Base-by-base conservation (phyloP, 2,797 vertebrate species). In the Manis crassicaudata region DNA sequence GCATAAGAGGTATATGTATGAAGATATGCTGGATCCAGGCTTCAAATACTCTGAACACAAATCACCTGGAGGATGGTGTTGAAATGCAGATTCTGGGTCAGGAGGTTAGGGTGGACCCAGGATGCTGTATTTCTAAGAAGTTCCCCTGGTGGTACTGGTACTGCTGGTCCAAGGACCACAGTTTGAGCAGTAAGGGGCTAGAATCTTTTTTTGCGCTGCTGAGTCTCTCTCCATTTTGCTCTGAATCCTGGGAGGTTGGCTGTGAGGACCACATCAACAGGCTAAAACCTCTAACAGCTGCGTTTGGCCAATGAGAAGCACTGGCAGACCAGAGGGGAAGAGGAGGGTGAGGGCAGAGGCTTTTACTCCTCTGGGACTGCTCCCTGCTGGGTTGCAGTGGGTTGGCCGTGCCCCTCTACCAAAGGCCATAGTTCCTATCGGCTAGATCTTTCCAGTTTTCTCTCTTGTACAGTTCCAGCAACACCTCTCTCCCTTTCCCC, bases 41-140 rank as follows among this genome's bases (percentile, higher is more conserved):
- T 65, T 77, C 67, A n/a, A 25, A 77, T 58, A 40, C n/a, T 62
- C 46, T 35, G 65, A 2, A 11, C 7, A 18, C 13, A 29, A 75
- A 77, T 50, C 50, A 86, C 35, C 27, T 10, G 11, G 18, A 11
- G 20, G 56, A 20, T 88, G 9, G 1, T 87, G 63, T 1, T 37
- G 80, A 88, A 88, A 77, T 46, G 60, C 27, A 56, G 7, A 58
- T 63, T 89, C 80, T 75, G 25, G 25, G 29, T 32, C 50, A 70
- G 29, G 1, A 43, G 37, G 40, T 65, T 84, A 23, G 50, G 27
- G 18, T 25, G 14, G 52, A 40, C 25, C 76, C 17, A 7, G 80
- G 91, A 76, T n/a, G 23, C 35, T 72, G 1, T 43, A 35, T 6
- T 54, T 81, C 90, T 86, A 79, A 76, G n/a, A 79, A 92, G 91